Base-by-base conservation (phyloP, 2,113 vertebrate species). In the Tor tambroides region DNA sequence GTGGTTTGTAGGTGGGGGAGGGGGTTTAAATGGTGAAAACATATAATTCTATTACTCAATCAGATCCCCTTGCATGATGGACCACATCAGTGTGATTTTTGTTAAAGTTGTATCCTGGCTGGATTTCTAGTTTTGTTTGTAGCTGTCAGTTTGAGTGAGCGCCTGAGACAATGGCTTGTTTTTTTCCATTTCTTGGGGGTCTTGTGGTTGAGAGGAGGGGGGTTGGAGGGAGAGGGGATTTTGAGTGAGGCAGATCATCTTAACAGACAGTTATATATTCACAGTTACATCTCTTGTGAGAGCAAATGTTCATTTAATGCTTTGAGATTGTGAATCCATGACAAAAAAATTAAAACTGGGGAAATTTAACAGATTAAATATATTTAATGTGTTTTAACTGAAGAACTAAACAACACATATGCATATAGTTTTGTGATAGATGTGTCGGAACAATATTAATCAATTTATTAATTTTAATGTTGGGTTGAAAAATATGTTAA, bases 141-240 rank as follows among this genome's bases (percentile, higher is more conserved):
- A 14, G 6, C 26, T 80, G 6, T 26, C 10, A 59, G 12, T n/a
- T 11, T 79, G 75, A 15, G 26, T 10, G 9, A 51, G 35, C 7
- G 32, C 12, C 12, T 61, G 35, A 61, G 63, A 61, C 56, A 80
- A 41, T 80, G 28, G 19, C n/a, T 54, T 41, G 21, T 17, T 61
- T 67, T 67, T 56, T 80, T 63, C 51, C 51, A 59, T 80, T 79
- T 19, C 14, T 26, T 41, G 21, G 21, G 2, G 78, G 78, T 43
- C 78, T 80, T 80, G 78, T 63, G 78, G 32, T 80, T 63, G 35
- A 61, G 35, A 75, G 12, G 38, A 43, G 72, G 72, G 71, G n/a
- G n/a, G 23, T 10, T 43, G 43, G 30, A 72, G 17, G 69, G 69
- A 72, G 21, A 38, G 35, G 21, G 21, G 71, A 12, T n/a, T 19